Conservation (phyloP, 2,797 vertebrate species). For the Micropoecilia bifurca region DNA sequence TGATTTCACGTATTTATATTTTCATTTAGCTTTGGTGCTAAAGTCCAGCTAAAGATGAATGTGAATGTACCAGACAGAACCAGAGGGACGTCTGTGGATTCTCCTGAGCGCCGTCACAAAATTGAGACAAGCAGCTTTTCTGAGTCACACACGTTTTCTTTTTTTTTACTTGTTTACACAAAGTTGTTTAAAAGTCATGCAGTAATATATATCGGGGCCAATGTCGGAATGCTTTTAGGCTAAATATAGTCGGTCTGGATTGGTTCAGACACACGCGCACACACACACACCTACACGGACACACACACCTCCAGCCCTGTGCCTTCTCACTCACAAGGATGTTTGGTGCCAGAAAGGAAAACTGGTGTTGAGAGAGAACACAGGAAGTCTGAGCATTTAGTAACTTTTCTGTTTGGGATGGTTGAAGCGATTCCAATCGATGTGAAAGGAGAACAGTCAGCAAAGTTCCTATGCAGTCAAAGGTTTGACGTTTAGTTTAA, state of each 20-base stretch:
- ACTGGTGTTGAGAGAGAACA: background rate
- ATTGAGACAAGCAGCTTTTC: conserved; percentile 32
- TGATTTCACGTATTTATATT: background rate
- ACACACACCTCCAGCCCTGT: conserved; percentile 52
- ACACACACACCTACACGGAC: conserved; percentile 50
- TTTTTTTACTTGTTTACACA: conserved; percentile 43
- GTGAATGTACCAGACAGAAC: no score
- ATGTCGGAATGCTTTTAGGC: conserved; percentile 49
- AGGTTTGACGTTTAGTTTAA: background rate
- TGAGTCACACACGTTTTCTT: conserved; percentile 37
- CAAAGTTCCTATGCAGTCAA: background rate
- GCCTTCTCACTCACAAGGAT: conserved; percentile 45
- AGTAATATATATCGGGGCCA: conserved; percentile 47
- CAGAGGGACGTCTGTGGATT: conserved; percentile 18
- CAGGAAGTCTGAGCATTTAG: background rate
- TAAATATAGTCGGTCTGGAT: conserved; percentile 61
- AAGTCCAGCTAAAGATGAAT: background rate
- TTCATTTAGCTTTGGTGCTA: background rate
- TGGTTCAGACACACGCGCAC: conserved; percentile 55
- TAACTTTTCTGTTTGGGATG: background rate
- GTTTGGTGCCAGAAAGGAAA: conserved; percentile 35
- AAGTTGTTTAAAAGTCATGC: conserved; percentile 65
- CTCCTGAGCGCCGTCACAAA: conserved; percentile 17
- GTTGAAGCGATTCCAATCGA: background rate
- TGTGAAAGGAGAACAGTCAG: background rate